Conservation (phyloP, 2,888 invertebrate genomes). For the Oeneis ivallda region DNA sequence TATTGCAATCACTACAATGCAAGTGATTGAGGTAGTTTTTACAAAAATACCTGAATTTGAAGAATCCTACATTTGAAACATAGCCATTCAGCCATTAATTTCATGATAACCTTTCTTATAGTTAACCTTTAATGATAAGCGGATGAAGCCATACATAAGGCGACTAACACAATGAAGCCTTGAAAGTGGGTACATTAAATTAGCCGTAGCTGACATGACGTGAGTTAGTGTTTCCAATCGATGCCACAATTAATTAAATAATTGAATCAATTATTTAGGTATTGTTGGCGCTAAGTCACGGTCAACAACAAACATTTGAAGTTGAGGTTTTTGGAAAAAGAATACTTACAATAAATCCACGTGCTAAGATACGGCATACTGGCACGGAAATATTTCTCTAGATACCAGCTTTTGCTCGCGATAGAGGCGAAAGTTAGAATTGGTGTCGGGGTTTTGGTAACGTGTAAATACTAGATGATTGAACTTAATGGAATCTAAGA, state of each 20-base stretch:
- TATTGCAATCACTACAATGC: no score
- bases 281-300: conserved; percentile 38
- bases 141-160: conserved; percentile 20
- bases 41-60: no score
- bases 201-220: conserved; percentile 8
- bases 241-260: conserved; percentile 49
- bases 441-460: no score
- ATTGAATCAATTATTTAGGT: conserved; percentile 43
- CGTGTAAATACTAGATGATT: no score
- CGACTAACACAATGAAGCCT: conserved; percentile 15
- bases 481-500: no score
- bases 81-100: background rate
- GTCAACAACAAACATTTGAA: conserved; percentile 28
- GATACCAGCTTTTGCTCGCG: no score
- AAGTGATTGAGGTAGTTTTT: no score
- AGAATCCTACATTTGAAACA: background rate
- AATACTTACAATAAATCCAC: conserved; percentile 26
- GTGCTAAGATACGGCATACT: no score
- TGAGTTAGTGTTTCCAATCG: conserved; percentile 46
- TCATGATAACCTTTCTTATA: conserved; percentile 1
- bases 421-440: no score
- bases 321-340: background rate
- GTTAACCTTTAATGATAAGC: conserved; percentile 11
- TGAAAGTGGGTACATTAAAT: conserved; percentile 19
- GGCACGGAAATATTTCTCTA: no score